Percentiles rank a stretch among this genome's conserved stretches.
Evolutionary conservation across 2,888 invertebrate genomes (phyloP).

Genomic region (Yponomeuta sedellus): DNA sequence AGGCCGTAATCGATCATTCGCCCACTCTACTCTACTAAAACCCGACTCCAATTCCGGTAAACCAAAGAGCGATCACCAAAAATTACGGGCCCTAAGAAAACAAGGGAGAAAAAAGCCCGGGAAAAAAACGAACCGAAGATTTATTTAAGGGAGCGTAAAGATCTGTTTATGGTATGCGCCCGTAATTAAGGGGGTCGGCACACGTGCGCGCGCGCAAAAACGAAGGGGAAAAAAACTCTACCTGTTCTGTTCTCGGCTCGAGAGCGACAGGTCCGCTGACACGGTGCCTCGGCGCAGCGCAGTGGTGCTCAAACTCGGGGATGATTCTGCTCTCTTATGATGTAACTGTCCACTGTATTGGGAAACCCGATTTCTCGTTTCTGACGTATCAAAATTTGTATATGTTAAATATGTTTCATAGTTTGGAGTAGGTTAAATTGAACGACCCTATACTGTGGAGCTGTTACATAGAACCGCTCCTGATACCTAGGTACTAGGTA

Average conservation of each 20-base stretch:
- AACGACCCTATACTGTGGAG: no score
- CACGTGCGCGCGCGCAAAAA: constrained; percentile 74
- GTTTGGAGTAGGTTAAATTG: no score
- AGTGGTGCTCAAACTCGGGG: constrained; percentile 45
- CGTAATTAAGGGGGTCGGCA: constrained; percentile 73
- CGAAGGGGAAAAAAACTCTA: constrained; percentile 66
- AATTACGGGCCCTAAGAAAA: constrained; percentile 68
- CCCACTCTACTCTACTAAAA: constrained; percentile 22
- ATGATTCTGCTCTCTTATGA: background rate
- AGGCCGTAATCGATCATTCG: constrained; percentile 60
- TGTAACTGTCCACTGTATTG: no score
- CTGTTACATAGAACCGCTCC: no score
- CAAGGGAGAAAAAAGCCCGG: constrained; percentile 40
- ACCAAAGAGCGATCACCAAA: constrained; percentile 58
- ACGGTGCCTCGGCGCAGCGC: constrained; percentile 47
- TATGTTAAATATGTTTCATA: no score
- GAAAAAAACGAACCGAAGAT: constrained; percentile 48
- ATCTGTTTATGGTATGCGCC: constrained; percentile 77
- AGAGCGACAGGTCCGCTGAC: constrained; percentile 73
- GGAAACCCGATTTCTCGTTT: no score
- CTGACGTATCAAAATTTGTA: no score
- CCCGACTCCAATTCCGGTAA: constrained; percentile 41
- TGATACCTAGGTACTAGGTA: no score
- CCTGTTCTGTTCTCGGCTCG: constrained; percentile 61
- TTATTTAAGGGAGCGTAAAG: constrained; percentile 77